Conservation (phyloP, 1,140 invertebrate species). For the Rhynchophorus ferrugineus region DNA sequence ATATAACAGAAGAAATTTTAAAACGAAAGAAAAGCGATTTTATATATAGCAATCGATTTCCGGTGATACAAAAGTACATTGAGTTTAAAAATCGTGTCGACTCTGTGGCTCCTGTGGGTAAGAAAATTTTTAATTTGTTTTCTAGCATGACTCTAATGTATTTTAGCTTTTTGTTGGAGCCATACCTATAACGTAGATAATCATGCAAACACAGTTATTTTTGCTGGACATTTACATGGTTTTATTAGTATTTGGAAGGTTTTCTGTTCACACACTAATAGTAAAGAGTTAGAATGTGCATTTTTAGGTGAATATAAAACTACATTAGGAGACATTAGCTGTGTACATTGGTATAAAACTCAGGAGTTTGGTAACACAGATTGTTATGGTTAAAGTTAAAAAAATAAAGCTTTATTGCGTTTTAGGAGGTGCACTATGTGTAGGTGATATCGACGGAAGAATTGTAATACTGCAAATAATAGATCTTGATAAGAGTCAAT, state of each 20-base stretch:
- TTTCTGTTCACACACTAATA: conserved; percentile 1
- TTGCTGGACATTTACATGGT: conserved; percentile 29
- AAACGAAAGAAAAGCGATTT: conserved; percentile 17
- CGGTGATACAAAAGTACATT: conserved; percentile 14
- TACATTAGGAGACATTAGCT: conserved; percentile 17
- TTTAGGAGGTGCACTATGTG: conserved; percentile 18
- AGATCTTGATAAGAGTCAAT: conserved; percentile 13
- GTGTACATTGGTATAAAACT: conserved; percentile 24
- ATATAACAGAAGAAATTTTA: conserved; percentile 25
- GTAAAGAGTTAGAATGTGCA: conserved; percentile 1
- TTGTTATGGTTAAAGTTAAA: neutral
- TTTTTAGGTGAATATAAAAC: conserved; percentile 21
- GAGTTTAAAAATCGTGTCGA: conserved; percentile 28
- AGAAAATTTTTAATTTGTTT: neutral
- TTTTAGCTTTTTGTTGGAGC: conserved; percentile 29
- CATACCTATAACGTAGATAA: conserved; percentile 14
- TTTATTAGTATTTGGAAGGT: conserved; percentile 28
- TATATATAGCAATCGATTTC: conserved; percentile 12
- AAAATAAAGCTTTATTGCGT: neutral
- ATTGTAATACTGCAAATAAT: conserved; percentile 21
- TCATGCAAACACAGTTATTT: conserved; percentile 19
- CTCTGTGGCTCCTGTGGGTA: conserved; percentile 20
- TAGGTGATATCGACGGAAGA: conserved; percentile 24
- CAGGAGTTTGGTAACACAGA: conserved; percentile 19
- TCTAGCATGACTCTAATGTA: neutral